Percentiles rank a stretch among this genome's conserved stretches.
These are phyloP conservation scores for Patella vulgata DNA, from an alignment of 1,140 invertebrate genomes.

Conservation along the genomic window DNA sequence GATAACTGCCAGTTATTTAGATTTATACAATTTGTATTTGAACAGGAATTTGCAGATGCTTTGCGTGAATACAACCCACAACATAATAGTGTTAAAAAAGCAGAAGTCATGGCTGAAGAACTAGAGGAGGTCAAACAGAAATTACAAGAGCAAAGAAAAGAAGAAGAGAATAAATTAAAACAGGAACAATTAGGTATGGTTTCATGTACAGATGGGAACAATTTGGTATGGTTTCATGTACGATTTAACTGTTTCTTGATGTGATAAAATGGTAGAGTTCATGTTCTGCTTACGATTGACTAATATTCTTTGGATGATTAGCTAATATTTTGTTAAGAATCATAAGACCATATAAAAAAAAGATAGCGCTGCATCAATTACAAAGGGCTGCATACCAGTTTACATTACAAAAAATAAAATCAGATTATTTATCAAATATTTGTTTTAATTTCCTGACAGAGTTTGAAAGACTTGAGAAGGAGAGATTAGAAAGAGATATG, in stretches of 20 bases:
- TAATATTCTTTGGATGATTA: no score
- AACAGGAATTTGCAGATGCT: constrained; percentile 63
- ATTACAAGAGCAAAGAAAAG: constrained; percentile 47
- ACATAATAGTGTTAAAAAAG: constrained; percentile 42
- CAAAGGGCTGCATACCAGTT: no score
- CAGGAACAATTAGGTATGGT: constrained; percentile 54
- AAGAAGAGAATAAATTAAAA: constrained; percentile 47
- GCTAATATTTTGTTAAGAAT: no score
- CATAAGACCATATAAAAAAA: no score
- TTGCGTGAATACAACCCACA: constrained; percentile 51
- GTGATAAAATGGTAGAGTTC: no score
- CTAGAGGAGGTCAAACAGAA: constrained; percentile 49
- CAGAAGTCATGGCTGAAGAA: constrained; percentile 45
- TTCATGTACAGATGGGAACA: not conserved
- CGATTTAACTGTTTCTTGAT: not conserved
- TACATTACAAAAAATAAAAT: no score
- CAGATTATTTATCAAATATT: no score
- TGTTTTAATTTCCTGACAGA: constrained; percentile 40
- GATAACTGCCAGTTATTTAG: no score
- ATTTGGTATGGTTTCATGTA: not conserved
- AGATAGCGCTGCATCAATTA: no score
- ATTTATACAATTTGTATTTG: no score
- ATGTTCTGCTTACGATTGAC: no score
- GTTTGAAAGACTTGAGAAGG: constrained; percentile 54
- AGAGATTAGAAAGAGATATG: constrained; percentile 51